Percentiles rank a stretch among this genome's conserved stretches.
These are phyloP conservation scores for Dromius quadrimaculatus DNA, from an alignment of 2,888 invertebrate species.

Conservation along the genomic window DNA sequence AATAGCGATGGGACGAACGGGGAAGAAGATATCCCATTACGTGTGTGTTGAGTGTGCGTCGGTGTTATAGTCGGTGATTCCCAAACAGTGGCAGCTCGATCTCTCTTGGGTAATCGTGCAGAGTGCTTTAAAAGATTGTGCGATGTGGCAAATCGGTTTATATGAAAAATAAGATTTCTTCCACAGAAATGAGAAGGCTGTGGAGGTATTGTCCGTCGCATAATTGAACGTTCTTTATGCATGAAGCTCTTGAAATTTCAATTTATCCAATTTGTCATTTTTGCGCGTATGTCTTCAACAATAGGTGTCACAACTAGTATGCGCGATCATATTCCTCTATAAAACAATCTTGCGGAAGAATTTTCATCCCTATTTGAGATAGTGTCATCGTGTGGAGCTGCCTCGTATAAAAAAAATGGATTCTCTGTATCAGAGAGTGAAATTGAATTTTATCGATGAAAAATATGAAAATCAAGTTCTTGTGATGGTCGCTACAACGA, in stretches of 20 bases:
- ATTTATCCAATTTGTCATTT: constrained; percentile 33
- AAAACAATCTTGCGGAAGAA: too few species aligned
- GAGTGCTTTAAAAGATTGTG: constrained; percentile 43
- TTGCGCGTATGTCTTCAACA: neutral
- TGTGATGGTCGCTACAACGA: too few species aligned
- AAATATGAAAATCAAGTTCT: too few species aligned
- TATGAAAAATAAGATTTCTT: constrained; percentile 34
- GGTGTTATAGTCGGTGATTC: constrained; percentile 27
- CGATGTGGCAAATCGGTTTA: constrained; percentile 35
- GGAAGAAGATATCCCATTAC: too few species aligned
- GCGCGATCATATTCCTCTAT: too few species aligned
- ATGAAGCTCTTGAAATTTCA: constrained; percentile 3
- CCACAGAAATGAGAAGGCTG: constrained; percentile 6
- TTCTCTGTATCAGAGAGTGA: too few species aligned
- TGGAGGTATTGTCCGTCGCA: neutral
- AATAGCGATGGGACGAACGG: too few species aligned
- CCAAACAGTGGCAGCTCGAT: constrained; percentile 31
- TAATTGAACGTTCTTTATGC: constrained; percentile 8
- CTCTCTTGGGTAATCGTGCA: constrained; percentile 37
- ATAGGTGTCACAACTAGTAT: too few species aligned
- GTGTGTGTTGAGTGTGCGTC: constrained; percentile 39
- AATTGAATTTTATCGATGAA: too few species aligned
- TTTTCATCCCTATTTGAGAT: too few species aligned
- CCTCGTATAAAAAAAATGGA: too few species aligned
- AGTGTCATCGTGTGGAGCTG: too few species aligned